Base-by-base conservation (phyloP, 2,797 vertebrate species). In the Rhodeus uyekii region DNA sequence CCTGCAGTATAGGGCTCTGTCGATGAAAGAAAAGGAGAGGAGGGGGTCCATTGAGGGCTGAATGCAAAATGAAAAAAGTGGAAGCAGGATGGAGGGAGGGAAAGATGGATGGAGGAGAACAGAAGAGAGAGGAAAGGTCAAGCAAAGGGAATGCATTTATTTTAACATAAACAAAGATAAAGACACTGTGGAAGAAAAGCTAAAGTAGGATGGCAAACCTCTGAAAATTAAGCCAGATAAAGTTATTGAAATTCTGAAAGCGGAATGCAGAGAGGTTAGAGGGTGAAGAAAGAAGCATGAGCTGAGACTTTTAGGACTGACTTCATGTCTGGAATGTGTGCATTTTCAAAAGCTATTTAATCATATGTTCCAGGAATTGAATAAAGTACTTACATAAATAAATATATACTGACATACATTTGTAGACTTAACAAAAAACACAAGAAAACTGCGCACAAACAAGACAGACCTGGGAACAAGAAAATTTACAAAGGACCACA, bases 71-170 rank as follows among this genome's bases (percentile, higher is more conserved):
- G 85, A 84, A 91, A 19, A 72, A 55, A 42, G 72, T 50, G 22
- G 22, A 61, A 46, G 72, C n/a, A 58, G 75, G 16, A 48, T 53
- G 36, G 68, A 29, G 58, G 27, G 65, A 80, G 78, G 81, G 88
- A 85, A 69, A 50, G 87, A 87, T 90, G 63, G 78, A 75, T 64
- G 48, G 64, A 55, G 13, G 42, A 50, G 34, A 67, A 60, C 38
- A 42, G 32, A 69, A 64, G 27, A 58, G 55, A 68, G 50, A 42
- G 48, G 24, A 78, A 50, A 61, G 46, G 80, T 81, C 69, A 82
- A 76, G 90, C 88, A 82, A 90, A 91, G 89, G 87, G 91, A 94
- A 92, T 92, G 88, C 86, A 71, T 80, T 81, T 24, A 38, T 72
- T 81, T 79, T 55, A 82, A 77, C n/a, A 78, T 85, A 75, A 81